Evolutionary conservation across 2,888 invertebrate species (phyloP).

Genomic region (Drosophila anceps): DNA sequence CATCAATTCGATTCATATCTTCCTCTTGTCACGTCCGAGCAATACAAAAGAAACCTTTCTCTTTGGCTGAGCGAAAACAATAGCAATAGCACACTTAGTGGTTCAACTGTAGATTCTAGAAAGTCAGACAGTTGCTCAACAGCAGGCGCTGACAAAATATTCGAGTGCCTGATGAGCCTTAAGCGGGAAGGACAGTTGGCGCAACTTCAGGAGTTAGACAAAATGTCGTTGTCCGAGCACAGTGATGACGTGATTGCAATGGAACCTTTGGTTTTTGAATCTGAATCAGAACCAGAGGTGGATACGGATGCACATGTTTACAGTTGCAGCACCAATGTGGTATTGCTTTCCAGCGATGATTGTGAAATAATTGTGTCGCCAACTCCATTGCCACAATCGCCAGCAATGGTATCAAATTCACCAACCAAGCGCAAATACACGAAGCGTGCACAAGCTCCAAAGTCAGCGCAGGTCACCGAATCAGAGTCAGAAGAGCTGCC

Average conservation of each 20-base stretch:
- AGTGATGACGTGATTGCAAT: conserved; percentile 80
- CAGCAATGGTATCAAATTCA: conserved; percentile 3
- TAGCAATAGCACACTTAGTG: conserved; percentile 60
- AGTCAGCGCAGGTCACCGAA: conserved; percentile 37
- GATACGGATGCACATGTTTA: background rate
- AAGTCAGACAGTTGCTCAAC: conserved; percentile 55
- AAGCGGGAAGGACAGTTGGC: conserved; percentile 40
- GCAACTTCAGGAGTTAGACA: conserved; percentile 46
- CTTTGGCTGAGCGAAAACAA: conserved; percentile 69
- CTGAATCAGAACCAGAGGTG: conserved; percentile 77
- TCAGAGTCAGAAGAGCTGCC: conserved; percentile 56
- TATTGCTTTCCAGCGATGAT: conserved; percentile 70
- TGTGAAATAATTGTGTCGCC: conserved; percentile 62
- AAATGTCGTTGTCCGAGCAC: conserved; percentile 56
- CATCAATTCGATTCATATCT: conserved; percentile 82
- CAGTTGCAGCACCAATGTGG: conserved; percentile 17
- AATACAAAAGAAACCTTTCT: conserved; percentile 76
- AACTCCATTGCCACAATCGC: conserved; percentile 6
- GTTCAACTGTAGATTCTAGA: conserved; percentile 33
- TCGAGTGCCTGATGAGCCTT: conserved; percentile 51
- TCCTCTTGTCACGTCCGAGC: conserved; percentile 78
- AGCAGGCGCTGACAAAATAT: conserved; percentile 76
- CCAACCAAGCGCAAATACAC: conserved; percentile 33
- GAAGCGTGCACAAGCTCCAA: conserved; percentile 23
- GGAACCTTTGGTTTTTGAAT: conserved; percentile 83